phyloP scores from a whole-genome alignment of 1,140 invertebrate genomes.

The Andricus grossulariae region DNA sequence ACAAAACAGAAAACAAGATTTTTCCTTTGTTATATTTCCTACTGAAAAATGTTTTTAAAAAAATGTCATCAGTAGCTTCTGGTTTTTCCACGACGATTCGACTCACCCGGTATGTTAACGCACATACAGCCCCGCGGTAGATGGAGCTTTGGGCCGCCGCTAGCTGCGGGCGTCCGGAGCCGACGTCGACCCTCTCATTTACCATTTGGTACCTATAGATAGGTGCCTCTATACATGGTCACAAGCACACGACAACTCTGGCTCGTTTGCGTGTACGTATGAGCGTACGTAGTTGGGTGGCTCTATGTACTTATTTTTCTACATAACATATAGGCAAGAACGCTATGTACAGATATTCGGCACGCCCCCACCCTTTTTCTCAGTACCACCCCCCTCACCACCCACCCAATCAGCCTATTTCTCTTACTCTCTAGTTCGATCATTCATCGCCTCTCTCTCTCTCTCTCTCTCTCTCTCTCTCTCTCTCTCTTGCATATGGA shows the following conservation, averaged over 20 bases:
- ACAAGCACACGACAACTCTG: conserved; percentile 29
- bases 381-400: not conserved
- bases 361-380: conserved; percentile 8
- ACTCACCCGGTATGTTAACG: conserved; percentile 69
- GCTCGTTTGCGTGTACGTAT: conserved; percentile 39
- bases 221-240: conserved; percentile 65
- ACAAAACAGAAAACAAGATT: too few species aligned
- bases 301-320: conserved; percentile 62
- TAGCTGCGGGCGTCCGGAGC: conserved; percentile 73
- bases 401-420: conserved; percentile 6
- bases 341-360: conserved; percentile 35
- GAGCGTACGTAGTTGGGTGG: conserved; percentile 49
- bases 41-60: too few species aligned
- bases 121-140: conserved; percentile 73
- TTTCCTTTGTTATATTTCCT: too few species aligned
- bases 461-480: not conserved
- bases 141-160: conserved; percentile 76
- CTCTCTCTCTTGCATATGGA: conserved; percentile 9
- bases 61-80: conserved; percentile 28
- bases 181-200: conserved; percentile 76
- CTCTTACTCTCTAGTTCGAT: conserved; percentile 32
- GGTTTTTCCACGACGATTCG: not conserved
- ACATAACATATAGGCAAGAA: conserved; percentile 50
- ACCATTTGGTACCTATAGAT: conserved; percentile 77
- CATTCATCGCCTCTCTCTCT: conserved; percentile 17